These are phyloP conservation scores for Lynx canadensis DNA, from an alignment of 2,113 vertebrate species.

Conservation along the genomic window DNA sequence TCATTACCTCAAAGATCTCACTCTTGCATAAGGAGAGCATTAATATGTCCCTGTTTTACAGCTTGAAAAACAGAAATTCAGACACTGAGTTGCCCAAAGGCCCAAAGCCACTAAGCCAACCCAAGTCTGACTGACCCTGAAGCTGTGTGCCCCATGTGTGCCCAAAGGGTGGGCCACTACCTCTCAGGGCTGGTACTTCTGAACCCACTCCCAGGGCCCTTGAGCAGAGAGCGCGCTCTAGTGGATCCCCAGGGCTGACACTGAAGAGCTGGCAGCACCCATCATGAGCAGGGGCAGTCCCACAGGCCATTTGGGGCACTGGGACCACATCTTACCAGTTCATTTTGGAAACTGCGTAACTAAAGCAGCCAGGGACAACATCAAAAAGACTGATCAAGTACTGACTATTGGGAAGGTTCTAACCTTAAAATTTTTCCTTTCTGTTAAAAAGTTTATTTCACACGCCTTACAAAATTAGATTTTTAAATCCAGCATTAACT, in stretches of 20 bases:
- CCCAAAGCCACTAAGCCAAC: background rate
- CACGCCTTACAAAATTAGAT: background rate
- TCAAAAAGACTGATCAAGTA: background rate
- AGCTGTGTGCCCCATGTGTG: background rate
- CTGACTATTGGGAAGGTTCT: background rate
- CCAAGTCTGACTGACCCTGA: background rate
- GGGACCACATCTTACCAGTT: background rate
- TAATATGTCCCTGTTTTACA: background rate
- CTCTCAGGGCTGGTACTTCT: background rate
- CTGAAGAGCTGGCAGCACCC: background rate
- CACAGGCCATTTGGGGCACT: background rate
- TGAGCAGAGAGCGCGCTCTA: background rate
- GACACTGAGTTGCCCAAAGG: background rate
- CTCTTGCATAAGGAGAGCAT: background rate
- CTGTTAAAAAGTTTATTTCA: background rate
- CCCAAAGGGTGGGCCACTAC: background rate
- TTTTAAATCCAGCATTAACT: slow-evolving; percentile 36
- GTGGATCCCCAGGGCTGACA: background rate
- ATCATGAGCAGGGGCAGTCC: background rate
- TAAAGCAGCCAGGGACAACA: background rate
- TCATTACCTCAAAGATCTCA: background rate
- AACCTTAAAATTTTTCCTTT: background rate
- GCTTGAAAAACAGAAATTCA: background rate
- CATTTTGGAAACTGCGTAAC: background rate
- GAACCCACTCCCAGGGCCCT: too few species aligned